Base-by-base conservation (phyloP, 2,888 invertebrate species). In the Macrosoma leucophasiata region DNA sequence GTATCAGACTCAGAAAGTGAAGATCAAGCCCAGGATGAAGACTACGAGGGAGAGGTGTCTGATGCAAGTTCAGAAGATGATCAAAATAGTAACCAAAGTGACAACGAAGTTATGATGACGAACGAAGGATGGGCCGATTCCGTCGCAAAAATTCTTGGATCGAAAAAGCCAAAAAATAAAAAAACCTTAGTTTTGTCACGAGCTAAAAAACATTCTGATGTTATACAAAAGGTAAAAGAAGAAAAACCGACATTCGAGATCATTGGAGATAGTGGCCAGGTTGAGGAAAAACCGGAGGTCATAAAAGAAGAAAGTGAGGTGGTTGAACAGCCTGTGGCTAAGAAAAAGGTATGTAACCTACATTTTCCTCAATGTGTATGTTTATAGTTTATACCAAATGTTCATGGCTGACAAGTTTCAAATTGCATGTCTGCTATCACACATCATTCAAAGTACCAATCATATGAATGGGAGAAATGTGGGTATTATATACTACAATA, bases 61-160 rank as follows among this genome's bases (percentile, higher is more conserved):
- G 48, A 58, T 26, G 46, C 45, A 35, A 39, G 44, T 31, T 29
- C 43, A 25, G 49, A 28, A 5, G 65, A 65, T 25, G 42, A 53
- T 17, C 48, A 49, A 21, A 44, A 48, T 9, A 34, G 33, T 29
- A 20, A 18, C 14, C 8, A 52, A 55, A 45, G 48, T 9, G 54
- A 55, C 4, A 55, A 54, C 26, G 47, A 47, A 4, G 45, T 52
- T 24, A 36, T 84, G n/a, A 50, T 76, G 30, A 62, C 82, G 0
- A 93, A 93, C 64, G 75, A 87, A 42, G 91, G 90, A 2, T 95
- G 94, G 94, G 94, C 93, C 2, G 90, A 94, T 72, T 93, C 91
- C 0, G 89, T 95, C 60, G 85, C 90, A 4, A 94, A 94, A 71
- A 91, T 95, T 46, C 79, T 95, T 13, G 88, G 87, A 38, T 87